Conservation (phyloP, 1,140 invertebrate genomes). For the Caerostris extrusa region DNA sequence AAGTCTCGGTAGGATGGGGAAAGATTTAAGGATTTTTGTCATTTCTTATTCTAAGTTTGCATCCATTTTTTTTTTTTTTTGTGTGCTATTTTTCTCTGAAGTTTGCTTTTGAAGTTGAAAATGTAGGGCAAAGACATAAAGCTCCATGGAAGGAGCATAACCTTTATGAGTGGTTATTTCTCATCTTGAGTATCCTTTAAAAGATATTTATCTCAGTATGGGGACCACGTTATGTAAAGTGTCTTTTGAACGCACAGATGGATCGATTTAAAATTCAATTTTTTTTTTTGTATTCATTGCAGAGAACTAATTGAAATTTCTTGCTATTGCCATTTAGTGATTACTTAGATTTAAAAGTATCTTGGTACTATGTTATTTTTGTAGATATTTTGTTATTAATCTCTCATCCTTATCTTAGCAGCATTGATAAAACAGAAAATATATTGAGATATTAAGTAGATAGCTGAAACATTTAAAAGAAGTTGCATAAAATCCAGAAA, state of each 20-base stretch:
- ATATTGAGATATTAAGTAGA: too few relatives aligned
- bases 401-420: too few relatives aligned
- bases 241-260: not conserved
- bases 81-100: not conserved
- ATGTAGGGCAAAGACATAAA: conserved; percentile 48
- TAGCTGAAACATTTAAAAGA: too few relatives aligned
- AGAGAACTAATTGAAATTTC: too few relatives aligned
- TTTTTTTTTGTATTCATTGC: not conserved
- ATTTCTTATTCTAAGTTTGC: conserved; percentile 54
- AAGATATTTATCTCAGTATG: not conserved
- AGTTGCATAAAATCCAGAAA: too few relatives aligned
- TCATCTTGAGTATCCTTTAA: conserved; percentile 28
- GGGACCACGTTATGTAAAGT: not conserved
- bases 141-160: not conserved
- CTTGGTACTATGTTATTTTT: too few relatives aligned
- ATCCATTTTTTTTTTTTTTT: conserved; percentile 1
- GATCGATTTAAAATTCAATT: not conserved
- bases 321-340: too few relatives aligned
- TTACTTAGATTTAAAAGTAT: too few relatives aligned
- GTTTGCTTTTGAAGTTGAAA: conserved; percentile 48
- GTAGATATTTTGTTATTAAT: too few relatives aligned
- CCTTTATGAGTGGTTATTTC: conserved; percentile 39
- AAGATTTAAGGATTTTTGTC: conserved; percentile 70
- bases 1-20: conserved; percentile 52
- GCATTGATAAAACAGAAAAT: too few relatives aligned